These are phyloP conservation scores for Catocala fraxini DNA, from an alignment of 2,888 invertebrate species.

Conservation along the genomic window DNA sequence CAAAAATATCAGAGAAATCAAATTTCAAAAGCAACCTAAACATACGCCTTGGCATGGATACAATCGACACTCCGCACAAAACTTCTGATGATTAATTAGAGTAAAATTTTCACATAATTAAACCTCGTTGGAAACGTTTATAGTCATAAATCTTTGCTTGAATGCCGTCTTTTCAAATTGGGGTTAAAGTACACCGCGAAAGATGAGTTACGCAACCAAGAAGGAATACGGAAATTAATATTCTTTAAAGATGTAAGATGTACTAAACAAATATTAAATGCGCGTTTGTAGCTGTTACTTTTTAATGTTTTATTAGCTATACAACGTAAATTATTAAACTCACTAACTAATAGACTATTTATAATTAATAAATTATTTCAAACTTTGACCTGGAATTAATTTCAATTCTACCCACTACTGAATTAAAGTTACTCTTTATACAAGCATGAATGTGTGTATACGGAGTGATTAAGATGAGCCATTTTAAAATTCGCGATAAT, in stretches of 20 bases:
- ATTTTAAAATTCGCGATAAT: too few relatives aligned
- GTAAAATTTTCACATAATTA: slow-evolving; percentile 58
- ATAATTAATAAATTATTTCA: too few relatives aligned
- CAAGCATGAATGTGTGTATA: too few relatives aligned
- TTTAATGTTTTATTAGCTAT: too few relatives aligned
- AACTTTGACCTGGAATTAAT: too few relatives aligned
- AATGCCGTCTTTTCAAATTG: slow-evolving; percentile 56
- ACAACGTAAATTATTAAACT: too few relatives aligned
- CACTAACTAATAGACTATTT: too few relatives aligned
- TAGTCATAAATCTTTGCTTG: slow-evolving; percentile 61
- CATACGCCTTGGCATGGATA: slow-evolving; percentile 20
- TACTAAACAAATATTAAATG: too few relatives aligned
- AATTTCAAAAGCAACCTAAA: not conserved
- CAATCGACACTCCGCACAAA: slow-evolving; percentile 32
- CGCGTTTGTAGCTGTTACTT: too few relatives aligned
- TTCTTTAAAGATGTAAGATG: slow-evolving; percentile 8
- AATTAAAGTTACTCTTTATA: too few relatives aligned
- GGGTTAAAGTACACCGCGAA: slow-evolving; percentile 57
- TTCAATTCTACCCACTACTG: too few relatives aligned
- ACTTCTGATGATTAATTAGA: slow-evolving; percentile 59
- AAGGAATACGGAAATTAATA: slow-evolving; percentile 53
- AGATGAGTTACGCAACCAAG: slow-evolving; percentile 57
- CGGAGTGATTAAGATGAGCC: too few relatives aligned
- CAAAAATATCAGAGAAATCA: not conserved
- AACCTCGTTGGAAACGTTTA: slow-evolving; percentile 51